A percentile compares a stretch with the other conserved stretches of the same genome.
Conservation (phyloP, 2,113 vertebrate genomes). For the Gavia stellata region DNA sequence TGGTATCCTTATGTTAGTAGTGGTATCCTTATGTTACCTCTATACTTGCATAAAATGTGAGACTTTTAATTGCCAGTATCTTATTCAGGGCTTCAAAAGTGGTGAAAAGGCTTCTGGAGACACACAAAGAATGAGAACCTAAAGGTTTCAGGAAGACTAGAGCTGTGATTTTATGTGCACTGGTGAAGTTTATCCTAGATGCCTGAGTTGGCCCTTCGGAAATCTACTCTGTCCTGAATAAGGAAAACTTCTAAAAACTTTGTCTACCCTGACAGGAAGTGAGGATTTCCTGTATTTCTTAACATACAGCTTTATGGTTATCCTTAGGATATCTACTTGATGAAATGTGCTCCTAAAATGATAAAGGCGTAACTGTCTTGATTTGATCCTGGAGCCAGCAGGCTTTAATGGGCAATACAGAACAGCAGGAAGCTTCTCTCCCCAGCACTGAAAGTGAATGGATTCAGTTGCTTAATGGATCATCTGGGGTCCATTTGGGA, state of each 20-base stretch:
- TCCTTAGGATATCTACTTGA: background rate
- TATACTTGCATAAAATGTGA: background rate
- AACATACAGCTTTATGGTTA: background rate
- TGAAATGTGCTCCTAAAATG: background rate
- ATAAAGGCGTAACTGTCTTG: background rate
- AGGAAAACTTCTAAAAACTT: background rate
- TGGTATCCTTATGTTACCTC: background rate
- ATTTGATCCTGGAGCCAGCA: background rate
- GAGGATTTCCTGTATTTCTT: conserved; percentile 22
- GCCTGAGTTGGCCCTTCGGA: background rate
- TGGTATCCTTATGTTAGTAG: background rate
- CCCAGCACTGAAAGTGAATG: background rate
- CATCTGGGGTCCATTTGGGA: background rate
- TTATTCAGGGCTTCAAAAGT: background rate
- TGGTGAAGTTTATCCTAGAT: background rate
- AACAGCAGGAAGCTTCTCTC: background rate
- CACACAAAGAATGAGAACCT: background rate
- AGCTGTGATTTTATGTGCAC: background rate
- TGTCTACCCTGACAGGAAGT: background rate
- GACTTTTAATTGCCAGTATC: background rate
- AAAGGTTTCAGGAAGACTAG: background rate
- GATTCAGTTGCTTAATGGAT: fast-evolving
- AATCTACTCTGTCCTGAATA: background rate
- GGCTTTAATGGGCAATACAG: background rate
- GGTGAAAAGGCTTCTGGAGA: background rate